Evolutionary conservation across 64 coral and sea anemone genomes (phyloP).

Genomic region (Montipora efflorescens): DNA sequence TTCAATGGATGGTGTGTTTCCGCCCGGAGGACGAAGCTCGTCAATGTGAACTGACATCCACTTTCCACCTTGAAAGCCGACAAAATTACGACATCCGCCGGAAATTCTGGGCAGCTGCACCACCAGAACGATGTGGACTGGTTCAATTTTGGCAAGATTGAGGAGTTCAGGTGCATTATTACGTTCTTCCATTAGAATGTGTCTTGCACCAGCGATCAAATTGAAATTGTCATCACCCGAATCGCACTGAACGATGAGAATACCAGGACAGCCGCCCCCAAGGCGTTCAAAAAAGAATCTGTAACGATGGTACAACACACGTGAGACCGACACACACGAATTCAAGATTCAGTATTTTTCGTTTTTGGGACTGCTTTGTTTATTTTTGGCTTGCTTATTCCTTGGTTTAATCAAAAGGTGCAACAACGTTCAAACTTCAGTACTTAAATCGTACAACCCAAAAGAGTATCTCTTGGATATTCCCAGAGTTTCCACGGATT

Average conservation of each 20-base stretch:
- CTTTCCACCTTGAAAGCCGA: constrained; percentile 82
- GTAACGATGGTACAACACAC: background rate
- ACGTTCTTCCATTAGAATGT: constrained; percentile 75
- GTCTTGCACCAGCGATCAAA: constrained; percentile 73
- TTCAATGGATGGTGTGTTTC: constrained; percentile 74
- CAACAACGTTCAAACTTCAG: too few relatives aligned
- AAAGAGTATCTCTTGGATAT: too few relatives aligned
- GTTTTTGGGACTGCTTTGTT: too few relatives aligned
- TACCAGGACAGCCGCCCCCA: constrained; percentile 51
- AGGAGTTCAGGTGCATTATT: constrained; percentile 65
- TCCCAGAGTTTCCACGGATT: too few relatives aligned
- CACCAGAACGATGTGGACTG: constrained; percentile 67
- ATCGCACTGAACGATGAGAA: constrained; percentile 84
- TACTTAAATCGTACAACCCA: too few relatives aligned
- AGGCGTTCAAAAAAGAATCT: constrained; percentile 61
- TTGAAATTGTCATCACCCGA: constrained; percentile 82
- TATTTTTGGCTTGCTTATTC: too few relatives aligned
- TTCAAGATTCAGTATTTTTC: too few relatives aligned
- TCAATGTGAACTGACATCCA: constrained; percentile 77
- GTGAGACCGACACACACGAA: too few relatives aligned
- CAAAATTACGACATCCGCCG: constrained; percentile 76
- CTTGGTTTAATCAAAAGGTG: too few relatives aligned
- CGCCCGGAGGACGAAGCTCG: constrained; percentile 72
- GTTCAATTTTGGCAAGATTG: background rate
- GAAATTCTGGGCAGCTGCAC: constrained; percentile 69